Evolutionary conservation across 2,888 invertebrate species (phyloP), one percentile per base, ranked within the genome.

Genomic region (Rosalia funebris): DNA sequence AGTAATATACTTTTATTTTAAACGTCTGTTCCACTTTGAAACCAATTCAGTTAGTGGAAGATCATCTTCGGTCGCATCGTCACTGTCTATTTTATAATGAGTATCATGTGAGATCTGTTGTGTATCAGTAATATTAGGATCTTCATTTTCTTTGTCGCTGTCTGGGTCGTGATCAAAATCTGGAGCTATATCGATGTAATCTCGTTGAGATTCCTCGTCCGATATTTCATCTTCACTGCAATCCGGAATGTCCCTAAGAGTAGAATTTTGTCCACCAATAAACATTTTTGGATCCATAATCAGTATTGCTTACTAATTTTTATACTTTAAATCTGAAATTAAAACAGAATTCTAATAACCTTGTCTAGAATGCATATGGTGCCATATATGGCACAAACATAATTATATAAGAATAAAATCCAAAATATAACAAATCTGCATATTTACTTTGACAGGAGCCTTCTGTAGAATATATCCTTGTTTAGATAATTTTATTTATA

Each of bases 331-430:
- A 16, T 39, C 16, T 39, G 15, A 45, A 45, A 45, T 20, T 25
- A 25, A 25, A 45, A 20, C 10, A 11, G 31, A 14, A 12, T 14
- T 45, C 9, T 31, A 19, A 5, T 15, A 37, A 14, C 10, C 32
- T 11, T 42, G 31, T 25, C 17, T 16, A 31, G 31, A 42, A 15
- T 32, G 17, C 41, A 53, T 53, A 11, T 37, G 19, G 50, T 53
- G 12, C 17, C 44, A 53, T 42, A 53, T 53, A 53, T 53, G 34
- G 53, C 53, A 9, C 9, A 25, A 25, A 25, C 25, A 25, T 9
- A 5, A 5, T 25, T 25, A 5, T 3, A 9, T 9, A 25, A 3
- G 9, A 9, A 25, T 3, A 25, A 25, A 25, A 25, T 5, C 3
- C 25, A 25, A 25, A 9, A 25, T 5, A 25, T 5, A 25, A 25